Base-by-base conservation (phyloP, 2,113 vertebrate species). In the Austrofundulus limnaeus region DNA sequence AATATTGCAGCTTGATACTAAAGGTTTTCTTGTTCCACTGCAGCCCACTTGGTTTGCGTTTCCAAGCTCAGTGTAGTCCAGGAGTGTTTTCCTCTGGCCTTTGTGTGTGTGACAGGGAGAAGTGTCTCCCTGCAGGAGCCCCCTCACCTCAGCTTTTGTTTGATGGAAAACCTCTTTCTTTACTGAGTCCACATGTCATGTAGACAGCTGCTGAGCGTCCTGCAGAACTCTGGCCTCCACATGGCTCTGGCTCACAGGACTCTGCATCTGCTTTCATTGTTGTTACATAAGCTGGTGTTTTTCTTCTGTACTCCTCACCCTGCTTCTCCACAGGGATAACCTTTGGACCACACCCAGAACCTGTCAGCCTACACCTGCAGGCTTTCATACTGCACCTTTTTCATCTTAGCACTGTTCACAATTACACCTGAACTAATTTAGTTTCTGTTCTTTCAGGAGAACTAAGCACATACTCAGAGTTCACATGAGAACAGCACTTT, bases 91-190 rank as follows among this genome's bases (percentile, higher is more conserved):
- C 78, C 73, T 66, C 66, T 76, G 45, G 34, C n/a, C n/a, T 76
- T 28, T 47, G 19, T 70, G 50, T 75, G 54, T 62, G 61, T 62
- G 51, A 50, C 46, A 34, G 56, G 37, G 55, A 70, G 64, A 2
- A 45, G 17, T 55, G 69, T 83, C 72, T 78, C 89, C 88, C 87
- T 81, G 75, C 65, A 54, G 71, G 83, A 86, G 83, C 80, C 88
- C 85, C 79, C 82, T 80, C 70, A 75, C 82, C 81, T 49, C 47
- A 85, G 83, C 78, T 78, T 84, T 84, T 84, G 85, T 88, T 78
- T 86, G 82, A 90, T 91, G 89, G 91, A 91, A 91, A 91, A 78
- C 88, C 77, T 90, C 85, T 77, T 91, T 85, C 85, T 84, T 90
- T 85, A 78, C n/a, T n/a, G 78, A 78, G 79, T 87, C 83, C 86